Base-by-base conservation (phyloP, 2,113 vertebrate genomes). In the Ctenomys sociabilis region DNA sequence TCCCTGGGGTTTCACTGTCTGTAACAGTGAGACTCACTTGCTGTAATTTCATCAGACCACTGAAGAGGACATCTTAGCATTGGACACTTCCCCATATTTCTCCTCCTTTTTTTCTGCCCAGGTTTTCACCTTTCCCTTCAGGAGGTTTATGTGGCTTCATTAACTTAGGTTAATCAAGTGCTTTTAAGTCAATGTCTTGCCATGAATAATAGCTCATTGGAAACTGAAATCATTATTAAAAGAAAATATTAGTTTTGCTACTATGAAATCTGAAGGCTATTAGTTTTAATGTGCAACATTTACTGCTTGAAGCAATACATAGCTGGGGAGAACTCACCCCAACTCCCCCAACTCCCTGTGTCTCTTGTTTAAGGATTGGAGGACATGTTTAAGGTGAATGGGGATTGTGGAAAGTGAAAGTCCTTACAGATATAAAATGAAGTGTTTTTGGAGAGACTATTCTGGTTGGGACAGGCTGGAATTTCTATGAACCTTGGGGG, bases 131-230 rank as follows among this genome's bases (percentile, higher is more conserved):
- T 59, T 93, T 40, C 21, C 84, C 83, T 63, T 94, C 54, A 59
- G 57, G 75, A 92, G 88, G 30, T 81, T 92, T 92, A 63, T 83
- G n/a, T 93, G 54, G 81, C 87, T 96, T 88, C 88, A 95, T 96
- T 92, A 96, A 94, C 93, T 95, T 61, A 77, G 64, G 90, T 61
- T 45, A 64, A 66, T 80, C 35, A 93, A 94, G 75, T n/a, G 63
- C 40, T 95, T 96, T 90, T 73, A 89, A 96, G 77, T 85, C 66
- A 83, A 13, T 89, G 54, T 95, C 59, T 95, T 49, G 2, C 63
- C 86, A 78, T 93, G 93, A 94, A 70, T 87, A 88, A 93, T 24
- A 91, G 80, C 77, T 96, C 72, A 66, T 3, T 90, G 81, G 90
- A 92, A 97, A 88, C 63, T 37, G 13, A 49, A 88, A 28, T 80